Evolutionary conservation across 2,113 vertebrate species (phyloP).

Genomic region (Piliocolobus tephrosceles): DNA sequence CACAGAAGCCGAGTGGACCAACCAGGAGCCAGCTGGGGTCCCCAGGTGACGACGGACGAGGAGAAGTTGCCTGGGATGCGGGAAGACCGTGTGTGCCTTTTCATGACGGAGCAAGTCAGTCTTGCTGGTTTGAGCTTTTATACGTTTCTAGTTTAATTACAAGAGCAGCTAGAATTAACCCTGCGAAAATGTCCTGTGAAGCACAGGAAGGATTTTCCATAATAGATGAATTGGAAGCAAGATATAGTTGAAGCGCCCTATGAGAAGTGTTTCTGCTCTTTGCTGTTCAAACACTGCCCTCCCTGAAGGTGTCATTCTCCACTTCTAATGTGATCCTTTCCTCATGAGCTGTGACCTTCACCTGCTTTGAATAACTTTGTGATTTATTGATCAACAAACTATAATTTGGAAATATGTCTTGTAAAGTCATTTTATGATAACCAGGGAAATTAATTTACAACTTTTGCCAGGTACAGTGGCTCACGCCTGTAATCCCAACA

Average conservation of each 20-base stretch:
- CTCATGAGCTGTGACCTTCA: neutral
- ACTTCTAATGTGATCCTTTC: neutral
- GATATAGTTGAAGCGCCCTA: neutral
- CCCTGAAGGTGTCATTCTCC: neutral
- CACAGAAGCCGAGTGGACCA: neutral
- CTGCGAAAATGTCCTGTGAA: neutral
- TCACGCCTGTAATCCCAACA: no score
- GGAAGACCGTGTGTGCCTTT: neutral
- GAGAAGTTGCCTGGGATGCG: neutral
- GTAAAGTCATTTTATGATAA: neutral
- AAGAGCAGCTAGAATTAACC: neutral
- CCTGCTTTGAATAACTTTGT: neutral
- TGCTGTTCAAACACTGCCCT: neutral
- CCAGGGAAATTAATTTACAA: neutral
- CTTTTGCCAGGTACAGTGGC: neutral
- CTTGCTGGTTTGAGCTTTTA: neutral
- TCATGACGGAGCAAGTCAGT: neutral
- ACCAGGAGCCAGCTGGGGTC: neutral
- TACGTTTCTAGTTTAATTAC: neutral
- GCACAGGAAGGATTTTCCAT: neutral
- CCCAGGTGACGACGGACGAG: neutral
- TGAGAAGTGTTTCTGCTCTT: neutral
- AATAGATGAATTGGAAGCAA: neutral
- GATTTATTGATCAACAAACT: neutral
- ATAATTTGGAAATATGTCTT: neutral